Evolutionary conservation across 2,797 vertebrate genomes (phyloP), one percentile per base, ranked within the genome.

Genomic region (Allobates femoralis): DNA sequence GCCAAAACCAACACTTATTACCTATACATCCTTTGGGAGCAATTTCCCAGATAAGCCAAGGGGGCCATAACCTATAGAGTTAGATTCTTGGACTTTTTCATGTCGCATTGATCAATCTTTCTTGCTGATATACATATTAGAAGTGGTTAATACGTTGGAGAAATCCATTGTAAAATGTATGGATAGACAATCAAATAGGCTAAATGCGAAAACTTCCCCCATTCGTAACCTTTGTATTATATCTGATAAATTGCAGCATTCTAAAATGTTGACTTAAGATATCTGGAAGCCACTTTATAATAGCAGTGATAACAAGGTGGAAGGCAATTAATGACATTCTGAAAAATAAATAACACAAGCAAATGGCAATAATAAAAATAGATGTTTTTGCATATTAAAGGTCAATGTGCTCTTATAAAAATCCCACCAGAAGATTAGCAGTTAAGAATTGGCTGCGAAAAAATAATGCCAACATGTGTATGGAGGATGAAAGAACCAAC

Each of bases 401-500:
- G 79, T 80, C 79, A 66, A 46, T 5, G 37, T 51, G 23, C 18
- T 66, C 60, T 66, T 30, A 50, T 64, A 80, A 50, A 41, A 80
- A 37, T 80, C 32, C 79, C 41, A 4, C 37, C 3, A 64, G 56
- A 60, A 41, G 34, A 79, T 79, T 37, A 79, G 78, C 37, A 28
- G 26, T 21, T 79, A 34, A 41, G 56, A 79, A 79, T 62, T 66
- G 79, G 41, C 37, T 71, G n/a, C 5, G 58, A 66, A 37, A 80
- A 66, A 51, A 64, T 58, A 79, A 58, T 66, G 60, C 41, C 37
- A 80, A 64, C 23, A 80, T 8, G 37, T 66, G 79, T n/a, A 26
- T n/a, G 21, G 79, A 60, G 66, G 41, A 80, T 79, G 26, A 80
- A 80, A 80, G 79, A 80, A 80, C 58, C 60, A 80, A 55, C 58